These are phyloP conservation scores for Crepidodera aurea DNA, from an alignment of 2,888 invertebrate genomes.

Conservation along the genomic window DNA sequence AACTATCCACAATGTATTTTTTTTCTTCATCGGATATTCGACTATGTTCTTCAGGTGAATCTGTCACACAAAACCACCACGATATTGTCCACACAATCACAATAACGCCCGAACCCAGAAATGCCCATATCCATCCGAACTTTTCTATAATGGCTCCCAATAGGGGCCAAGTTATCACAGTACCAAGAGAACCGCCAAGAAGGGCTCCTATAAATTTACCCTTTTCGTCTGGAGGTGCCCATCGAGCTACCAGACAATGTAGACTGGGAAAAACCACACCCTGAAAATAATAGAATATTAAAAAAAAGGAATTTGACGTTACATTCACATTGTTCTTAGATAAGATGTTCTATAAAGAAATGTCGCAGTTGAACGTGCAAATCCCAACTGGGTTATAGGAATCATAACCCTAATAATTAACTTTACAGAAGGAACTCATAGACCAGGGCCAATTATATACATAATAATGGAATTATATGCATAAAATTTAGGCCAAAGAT, in stretches of 20 bases:
- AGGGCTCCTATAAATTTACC: constrained; percentile 63
- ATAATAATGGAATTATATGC: too few relatives aligned
- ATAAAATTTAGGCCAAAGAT: too few relatives aligned
- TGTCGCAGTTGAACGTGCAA: too few relatives aligned
- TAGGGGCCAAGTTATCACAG: constrained; percentile 62
- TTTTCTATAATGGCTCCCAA: constrained; percentile 55
- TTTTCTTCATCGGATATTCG: constrained; percentile 64
- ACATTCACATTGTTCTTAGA: too few relatives aligned
- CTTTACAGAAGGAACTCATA: too few relatives aligned
- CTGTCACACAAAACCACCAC: constrained; percentile 64
- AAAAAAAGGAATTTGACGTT: too few relatives aligned
- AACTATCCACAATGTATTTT: constrained; percentile 65
- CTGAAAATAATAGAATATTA: too few relatives aligned
- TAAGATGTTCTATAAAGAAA: too few relatives aligned
- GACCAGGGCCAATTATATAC: too few relatives aligned
- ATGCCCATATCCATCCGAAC: constrained; percentile 58
- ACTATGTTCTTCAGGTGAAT: constrained; percentile 66
- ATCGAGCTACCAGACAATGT: constrained; percentile 57
- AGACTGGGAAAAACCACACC: constrained; percentile 57
- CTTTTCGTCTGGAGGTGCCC: constrained; percentile 64
- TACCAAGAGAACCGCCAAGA: constrained; percentile 63
- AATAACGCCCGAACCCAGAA: constrained; percentile 54
- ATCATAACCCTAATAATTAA: too few relatives aligned
- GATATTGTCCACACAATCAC: constrained; percentile 55
- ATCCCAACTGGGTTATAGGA: too few relatives aligned